A percentile compares a stretch with the other conserved stretches of the same genome.
phyloP scores from a whole-genome alignment of 2,797 vertebrate genomes.

The Acridotheres tristis region DNA sequence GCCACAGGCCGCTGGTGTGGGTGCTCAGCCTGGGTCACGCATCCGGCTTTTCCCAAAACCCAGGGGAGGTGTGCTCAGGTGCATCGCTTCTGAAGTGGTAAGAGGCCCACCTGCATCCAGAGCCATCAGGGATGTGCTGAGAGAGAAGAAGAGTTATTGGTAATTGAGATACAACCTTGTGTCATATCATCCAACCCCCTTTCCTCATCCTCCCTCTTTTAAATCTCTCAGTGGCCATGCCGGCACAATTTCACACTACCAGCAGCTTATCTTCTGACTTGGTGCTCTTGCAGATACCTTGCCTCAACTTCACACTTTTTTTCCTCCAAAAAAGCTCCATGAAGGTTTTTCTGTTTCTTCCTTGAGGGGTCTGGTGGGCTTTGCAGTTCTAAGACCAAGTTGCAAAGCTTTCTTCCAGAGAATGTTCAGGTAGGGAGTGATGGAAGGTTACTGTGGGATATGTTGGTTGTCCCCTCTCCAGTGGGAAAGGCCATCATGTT shows the following conservation, averaged over 20 bases:
- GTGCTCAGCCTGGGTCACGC: background rate
- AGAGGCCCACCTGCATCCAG: background rate
- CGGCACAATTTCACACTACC: background rate
- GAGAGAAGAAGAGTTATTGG: too few relatives aligned
- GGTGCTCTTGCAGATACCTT: background rate
- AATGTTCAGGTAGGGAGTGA: background rate
- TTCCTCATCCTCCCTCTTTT: background rate
- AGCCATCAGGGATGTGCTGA: background rate
- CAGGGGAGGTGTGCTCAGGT: accelerated
- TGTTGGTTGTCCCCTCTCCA: background rate
- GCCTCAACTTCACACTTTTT: background rate
- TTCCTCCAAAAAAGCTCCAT: background rate
- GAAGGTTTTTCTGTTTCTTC: background rate
- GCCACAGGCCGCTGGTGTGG: too few relatives aligned
- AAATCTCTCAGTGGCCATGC: background rate
- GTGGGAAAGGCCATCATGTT: constrained; percentile 25
- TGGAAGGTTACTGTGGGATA: background rate
- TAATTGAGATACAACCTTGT: background rate
- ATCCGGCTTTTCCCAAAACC: background rate
- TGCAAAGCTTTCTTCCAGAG: background rate
- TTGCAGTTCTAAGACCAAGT: background rate
- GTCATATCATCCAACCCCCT: accelerated
- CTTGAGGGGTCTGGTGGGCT: background rate
- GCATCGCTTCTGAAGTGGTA: background rate
- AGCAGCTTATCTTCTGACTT: background rate